These are phyloP conservation scores for Chesias legatella DNA, from an alignment of 2,888 invertebrate species.

Conservation along the genomic window DNA sequence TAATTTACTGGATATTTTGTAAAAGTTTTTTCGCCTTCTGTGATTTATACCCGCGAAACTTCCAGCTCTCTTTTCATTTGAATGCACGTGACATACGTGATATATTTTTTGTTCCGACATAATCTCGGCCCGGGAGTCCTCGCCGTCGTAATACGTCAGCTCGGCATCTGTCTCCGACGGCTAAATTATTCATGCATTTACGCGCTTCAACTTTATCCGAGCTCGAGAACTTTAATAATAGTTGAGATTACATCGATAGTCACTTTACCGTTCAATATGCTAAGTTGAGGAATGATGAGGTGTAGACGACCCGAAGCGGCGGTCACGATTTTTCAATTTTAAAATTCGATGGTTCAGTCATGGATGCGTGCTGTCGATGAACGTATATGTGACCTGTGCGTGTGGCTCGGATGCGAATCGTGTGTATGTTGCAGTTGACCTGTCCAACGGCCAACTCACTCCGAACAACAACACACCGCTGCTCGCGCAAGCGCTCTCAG, in stretches of 20 bases:
- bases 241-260: constrained; percentile 68
- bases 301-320: constrained; percentile 36
- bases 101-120: constrained; percentile 75
- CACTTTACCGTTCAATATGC: constrained; percentile 65
- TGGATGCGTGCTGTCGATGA: constrained; percentile 57
- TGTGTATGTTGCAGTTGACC: constrained; percentile 92
- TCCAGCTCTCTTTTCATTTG: constrained; percentile 79
- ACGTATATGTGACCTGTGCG: constrained; percentile 56
- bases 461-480: constrained; percentile 97
- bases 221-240: constrained; percentile 62
- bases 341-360: constrained; percentile 74
- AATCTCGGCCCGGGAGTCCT: constrained; percentile 64
- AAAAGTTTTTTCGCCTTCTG: constrained; percentile 79
- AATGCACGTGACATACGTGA: constrained; percentile 79
- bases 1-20: constrained; percentile 81
- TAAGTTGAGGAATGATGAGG: constrained; percentile 56
- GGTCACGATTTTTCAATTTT: constrained; percentile 38
- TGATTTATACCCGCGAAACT: constrained; percentile 80
- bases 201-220: constrained; percentile 65
- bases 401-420: constrained; percentile 80
- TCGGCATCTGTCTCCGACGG: constrained; percentile 68
- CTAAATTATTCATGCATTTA: constrained; percentile 78
- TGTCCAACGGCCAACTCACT: constrained; percentile 96
- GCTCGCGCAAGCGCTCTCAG: constrained; percentile 97
- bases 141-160: constrained; percentile 67